These are phyloP conservation scores for Trachelus iudaicus DNA, from an alignment of 2,888 invertebrate genomes.

Conservation along the genomic window DNA sequence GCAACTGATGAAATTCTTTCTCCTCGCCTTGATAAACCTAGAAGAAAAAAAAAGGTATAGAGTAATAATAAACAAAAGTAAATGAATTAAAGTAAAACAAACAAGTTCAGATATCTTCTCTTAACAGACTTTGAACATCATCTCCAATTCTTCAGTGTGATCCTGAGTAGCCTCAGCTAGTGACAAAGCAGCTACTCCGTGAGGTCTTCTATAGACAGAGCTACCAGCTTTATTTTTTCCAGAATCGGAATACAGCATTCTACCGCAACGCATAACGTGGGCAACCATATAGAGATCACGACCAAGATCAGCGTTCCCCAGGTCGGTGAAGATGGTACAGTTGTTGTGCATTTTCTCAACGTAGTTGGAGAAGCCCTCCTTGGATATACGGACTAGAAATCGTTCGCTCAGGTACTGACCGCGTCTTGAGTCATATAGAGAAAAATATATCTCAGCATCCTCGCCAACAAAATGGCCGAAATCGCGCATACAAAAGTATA, in stretches of 20 bases:
- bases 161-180: conserved; percentile 75
- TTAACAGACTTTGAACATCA: conserved; percentile 75
- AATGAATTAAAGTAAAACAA: background rate
- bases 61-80: background rate
- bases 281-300: conserved; percentile 90
- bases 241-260: conserved; percentile 79
- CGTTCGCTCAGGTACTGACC: conserved; percentile 87
- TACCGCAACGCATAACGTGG: conserved; percentile 89
- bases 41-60: background rate
- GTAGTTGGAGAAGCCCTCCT: conserved; percentile 91
- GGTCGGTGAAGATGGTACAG: conserved; percentile 87
- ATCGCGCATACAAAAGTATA: conserved; percentile 89
- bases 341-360: conserved; percentile 88
- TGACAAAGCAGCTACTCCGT: conserved; percentile 87
- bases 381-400: conserved; percentile 88
- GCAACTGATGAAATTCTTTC: conserved; percentile 90
- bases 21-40: conserved; percentile 88
- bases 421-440: conserved; percentile 83
- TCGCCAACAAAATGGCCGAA: conserved; percentile 88
- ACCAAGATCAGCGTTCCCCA: conserved; percentile 86
- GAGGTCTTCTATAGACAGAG: conserved; percentile 77
- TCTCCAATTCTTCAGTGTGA: conserved; percentile 80
- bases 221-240: conserved; percentile 63
- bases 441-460: conserved; percentile 89
- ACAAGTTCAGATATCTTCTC: background rate